phyloP scores from a whole-genome alignment of 2,888 invertebrate species.

The Metellina segmentata region DNA sequence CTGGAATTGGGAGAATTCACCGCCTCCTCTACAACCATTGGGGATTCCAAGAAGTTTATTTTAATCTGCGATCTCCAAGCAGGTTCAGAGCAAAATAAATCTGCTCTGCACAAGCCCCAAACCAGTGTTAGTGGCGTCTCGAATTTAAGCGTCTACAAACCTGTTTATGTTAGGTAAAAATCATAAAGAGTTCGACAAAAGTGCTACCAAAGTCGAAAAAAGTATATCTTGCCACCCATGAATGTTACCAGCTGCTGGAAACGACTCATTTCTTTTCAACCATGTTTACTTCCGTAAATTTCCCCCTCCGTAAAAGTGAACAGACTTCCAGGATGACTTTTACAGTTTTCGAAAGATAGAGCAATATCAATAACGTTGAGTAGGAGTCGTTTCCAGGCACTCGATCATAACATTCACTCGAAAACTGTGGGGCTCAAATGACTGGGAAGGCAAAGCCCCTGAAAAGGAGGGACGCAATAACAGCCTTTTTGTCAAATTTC shows the following conservation, averaged over 20 bases:
- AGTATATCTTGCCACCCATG: not conserved
- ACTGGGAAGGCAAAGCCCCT: constrained; percentile 42
- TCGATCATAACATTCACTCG: constrained; percentile 66
- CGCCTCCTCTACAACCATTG: too few relatives aligned
- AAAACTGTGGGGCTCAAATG: constrained; percentile 65
- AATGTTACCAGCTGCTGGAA: constrained; percentile 53
- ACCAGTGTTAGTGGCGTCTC: not conserved
- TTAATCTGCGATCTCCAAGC: too few relatives aligned
- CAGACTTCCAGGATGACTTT: constrained; percentile 68
- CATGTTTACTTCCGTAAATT: constrained; percentile 74
- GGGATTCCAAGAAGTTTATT: too few relatives aligned
- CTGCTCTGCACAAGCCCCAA: too few relatives aligned
- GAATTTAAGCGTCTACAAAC: constrained; percentile 30
- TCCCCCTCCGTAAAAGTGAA: constrained; percentile 55
- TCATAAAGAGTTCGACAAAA: constrained; percentile 50
- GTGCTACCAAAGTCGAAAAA: not conserved
- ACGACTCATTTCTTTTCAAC: constrained; percentile 63
- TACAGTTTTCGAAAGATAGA: constrained; percentile 73
- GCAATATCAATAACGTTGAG: constrained; percentile 75
- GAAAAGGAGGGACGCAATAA: constrained; percentile 62
- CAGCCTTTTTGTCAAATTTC: constrained; percentile 72
- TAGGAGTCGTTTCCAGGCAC: constrained; percentile 59
- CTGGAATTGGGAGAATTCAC: too few relatives aligned
- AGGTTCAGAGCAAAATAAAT: too few relatives aligned
- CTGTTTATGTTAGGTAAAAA: constrained; percentile 28